These are phyloP conservation scores for Apocheima hispidaria DNA, from an alignment of 2,888 invertebrate genomes.

Conservation along the genomic window DNA sequence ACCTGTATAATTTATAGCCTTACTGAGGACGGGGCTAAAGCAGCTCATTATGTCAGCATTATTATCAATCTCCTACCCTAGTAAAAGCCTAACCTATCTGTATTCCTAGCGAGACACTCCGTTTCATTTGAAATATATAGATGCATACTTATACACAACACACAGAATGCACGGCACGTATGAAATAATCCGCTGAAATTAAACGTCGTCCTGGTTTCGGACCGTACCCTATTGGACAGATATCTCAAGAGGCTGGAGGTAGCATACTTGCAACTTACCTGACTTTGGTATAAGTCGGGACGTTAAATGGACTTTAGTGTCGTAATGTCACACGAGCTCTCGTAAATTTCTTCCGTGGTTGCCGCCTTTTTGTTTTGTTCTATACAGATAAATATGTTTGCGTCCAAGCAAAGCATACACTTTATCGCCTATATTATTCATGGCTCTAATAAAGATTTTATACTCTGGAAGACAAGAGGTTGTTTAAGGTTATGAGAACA, in stretches of 20 bases:
- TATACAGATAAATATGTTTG: conserved; percentile 59
- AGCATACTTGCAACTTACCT: conserved; percentile 54
- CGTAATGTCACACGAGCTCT: conserved; percentile 47
- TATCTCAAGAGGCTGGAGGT: conserved; percentile 53
- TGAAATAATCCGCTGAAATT: conserved; percentile 55
- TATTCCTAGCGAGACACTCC: conserved; percentile 32
- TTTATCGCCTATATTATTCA: conserved; percentile 55
- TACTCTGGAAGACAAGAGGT: conserved; percentile 41
- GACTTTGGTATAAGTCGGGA: conserved; percentile 46
- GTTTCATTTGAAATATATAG: conserved; percentile 39
- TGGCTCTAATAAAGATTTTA: conserved; percentile 53
- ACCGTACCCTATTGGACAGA: conserved; percentile 45
- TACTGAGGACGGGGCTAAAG: background rate
- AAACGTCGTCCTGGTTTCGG: conserved; percentile 41
- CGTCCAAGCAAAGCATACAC: conserved; percentile 47
- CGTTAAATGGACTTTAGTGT: conserved; percentile 50
- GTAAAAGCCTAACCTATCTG: conserved; percentile 31
- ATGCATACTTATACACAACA: conserved; percentile 38
- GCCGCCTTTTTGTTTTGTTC: conserved; percentile 50
- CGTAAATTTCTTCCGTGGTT: conserved; percentile 53
- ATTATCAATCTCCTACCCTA: conserved; percentile 22
- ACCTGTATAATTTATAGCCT: conserved; percentile 1
- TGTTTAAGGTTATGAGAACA: conserved; percentile 39
- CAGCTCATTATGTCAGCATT: conserved; percentile 16
- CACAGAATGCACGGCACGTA: conserved; percentile 52